Evolutionary conservation across 2,113 vertebrate genomes (phyloP).

Genomic region (Pleuronectes platessa): DNA sequence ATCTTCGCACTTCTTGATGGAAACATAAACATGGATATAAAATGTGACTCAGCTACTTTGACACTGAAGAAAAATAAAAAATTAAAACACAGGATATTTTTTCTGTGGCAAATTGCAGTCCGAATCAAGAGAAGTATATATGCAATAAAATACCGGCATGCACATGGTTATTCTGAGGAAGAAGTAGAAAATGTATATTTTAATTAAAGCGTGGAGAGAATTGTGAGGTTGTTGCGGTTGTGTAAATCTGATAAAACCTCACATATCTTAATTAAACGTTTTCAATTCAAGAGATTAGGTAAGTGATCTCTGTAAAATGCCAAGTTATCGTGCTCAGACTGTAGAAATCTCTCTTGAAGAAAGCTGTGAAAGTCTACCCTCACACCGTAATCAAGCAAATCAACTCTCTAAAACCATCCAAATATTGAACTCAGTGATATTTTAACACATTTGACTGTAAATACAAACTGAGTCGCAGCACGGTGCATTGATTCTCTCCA

Average conservation of each 20-base stretch:
- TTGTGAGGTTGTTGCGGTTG: background rate
- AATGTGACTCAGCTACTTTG: background rate
- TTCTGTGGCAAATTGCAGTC: no score
- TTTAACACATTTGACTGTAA: conserved; percentile 1
- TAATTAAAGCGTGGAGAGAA: no score
- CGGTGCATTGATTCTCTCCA: conserved; percentile 23
- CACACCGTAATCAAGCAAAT: no score
- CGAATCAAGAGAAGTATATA: no score
- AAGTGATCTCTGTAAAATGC: no score
- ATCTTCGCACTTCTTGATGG: background rate
- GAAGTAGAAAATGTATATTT: no score
- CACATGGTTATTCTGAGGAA: background rate
- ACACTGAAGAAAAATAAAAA: background rate
- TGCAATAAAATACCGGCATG: no score
- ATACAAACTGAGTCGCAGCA: conserved; percentile 12
- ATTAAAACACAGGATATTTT: no score
- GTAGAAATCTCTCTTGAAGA: no score
- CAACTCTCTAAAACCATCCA: background rate
- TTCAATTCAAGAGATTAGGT: no score
- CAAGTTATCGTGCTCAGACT: no score
- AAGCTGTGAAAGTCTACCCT: no score
- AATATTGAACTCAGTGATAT: background rate
- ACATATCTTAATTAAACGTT: background rate
- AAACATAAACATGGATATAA: background rate
- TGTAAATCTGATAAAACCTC: background rate